Base-by-base conservation (phyloP, 1,140 invertebrate genomes). In the Nephila pilipes region DNA sequence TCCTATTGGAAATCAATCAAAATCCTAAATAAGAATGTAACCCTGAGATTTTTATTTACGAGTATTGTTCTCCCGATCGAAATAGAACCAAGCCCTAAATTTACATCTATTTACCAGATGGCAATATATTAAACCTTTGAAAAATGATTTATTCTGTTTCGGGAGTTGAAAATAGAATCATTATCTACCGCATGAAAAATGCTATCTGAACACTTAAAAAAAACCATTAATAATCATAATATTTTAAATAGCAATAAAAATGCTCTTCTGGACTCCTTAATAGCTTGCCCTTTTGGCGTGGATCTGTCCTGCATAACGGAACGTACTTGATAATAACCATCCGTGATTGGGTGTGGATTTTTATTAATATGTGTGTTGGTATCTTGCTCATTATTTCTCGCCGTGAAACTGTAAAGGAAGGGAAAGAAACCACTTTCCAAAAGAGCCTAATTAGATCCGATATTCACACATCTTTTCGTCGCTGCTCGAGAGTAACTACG, bases 321-420 rank as follows among this genome's bases (percentile, higher is more conserved):
- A 16, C 69, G 14, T 5, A 14, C 32, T 75, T 75, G 18, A 75
- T 75, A 75, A 75, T 32, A 75, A 54, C 80, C 22, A n/a, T 12
- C 36, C 46, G n/a, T 55, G 80, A 54, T 81, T 25, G 80, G 80
- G 80, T 81, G 80, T 81, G 80, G 80, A 81, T 55, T 55, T 81
- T 81, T 81, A 81, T 81, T 81, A 81, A 81, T 81, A 81, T 81
- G 46, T 55, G 25, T 81, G 46, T 81, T 55, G n/a, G 54, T 81
- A 81, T 55, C 46, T 81, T 6, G 46, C 80, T 81, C 80, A 81
- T 81, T 81, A 81, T 55, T 81, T 46, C 25, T 54, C 46, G 80
- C 80, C 80, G 80, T 81, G 80, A 81, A 81, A 81, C 36, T 25
- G 46, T 81, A 55, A 81, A 81, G 80, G 46, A 54, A 81, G 25